These are phyloP conservation scores for Phyllotis vaccarum DNA, from an alignment of 2,797 vertebrate species.

Conservation along the genomic window DNA sequence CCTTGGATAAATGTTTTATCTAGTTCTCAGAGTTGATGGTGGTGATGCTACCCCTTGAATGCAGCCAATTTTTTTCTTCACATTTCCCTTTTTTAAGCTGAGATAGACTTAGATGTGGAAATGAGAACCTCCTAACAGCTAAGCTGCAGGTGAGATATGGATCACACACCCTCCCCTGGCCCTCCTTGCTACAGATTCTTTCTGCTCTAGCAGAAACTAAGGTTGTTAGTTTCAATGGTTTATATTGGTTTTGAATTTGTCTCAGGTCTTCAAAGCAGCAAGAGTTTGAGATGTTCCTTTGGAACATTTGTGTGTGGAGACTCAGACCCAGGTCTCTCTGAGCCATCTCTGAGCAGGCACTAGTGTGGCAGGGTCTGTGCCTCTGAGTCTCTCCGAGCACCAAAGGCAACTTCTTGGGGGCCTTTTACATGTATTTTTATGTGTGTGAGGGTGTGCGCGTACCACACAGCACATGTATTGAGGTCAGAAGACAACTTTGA, in stretches of 20 bases:
- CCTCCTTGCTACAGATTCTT: not conserved
- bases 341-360: not conserved
- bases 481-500: not conserved
- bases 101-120: not conserved
- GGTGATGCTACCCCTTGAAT: not conserved
- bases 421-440: not conserved
- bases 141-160: too few relatives aligned
- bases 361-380: too few relatives aligned
- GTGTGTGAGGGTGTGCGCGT: too few relatives aligned
- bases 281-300: not conserved
- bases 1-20: accelerated
- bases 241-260: not conserved
- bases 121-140: not conserved
- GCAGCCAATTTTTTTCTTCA: not conserved
- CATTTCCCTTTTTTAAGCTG: not conserved
- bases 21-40: too few relatives aligned
- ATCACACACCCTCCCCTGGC: not conserved
- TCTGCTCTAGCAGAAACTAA: not conserved
- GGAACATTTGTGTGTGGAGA: not conserved
- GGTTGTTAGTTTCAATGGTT: not conserved
- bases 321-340: not conserved
- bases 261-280: not conserved
- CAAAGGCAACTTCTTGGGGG: not conserved
- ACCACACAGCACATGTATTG: too few relatives aligned
- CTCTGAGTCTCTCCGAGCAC: not conserved